These are phyloP conservation scores for Ephialtes manifestator DNA, from an alignment of 2,888 invertebrate species.

Conservation along the genomic window DNA sequence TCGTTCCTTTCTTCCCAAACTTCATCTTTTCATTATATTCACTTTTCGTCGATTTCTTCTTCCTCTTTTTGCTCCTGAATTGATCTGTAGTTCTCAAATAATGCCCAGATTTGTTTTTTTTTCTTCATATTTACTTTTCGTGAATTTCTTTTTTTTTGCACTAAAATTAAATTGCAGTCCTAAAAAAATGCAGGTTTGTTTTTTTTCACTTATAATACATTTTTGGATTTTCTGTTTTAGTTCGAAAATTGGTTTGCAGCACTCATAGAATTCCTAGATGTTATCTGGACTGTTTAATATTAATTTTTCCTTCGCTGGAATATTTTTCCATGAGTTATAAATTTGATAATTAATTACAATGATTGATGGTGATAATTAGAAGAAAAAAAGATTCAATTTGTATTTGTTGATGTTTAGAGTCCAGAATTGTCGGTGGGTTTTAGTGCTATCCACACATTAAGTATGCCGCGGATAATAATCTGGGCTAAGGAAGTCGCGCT, in stretches of 20 bases:
- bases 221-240: not conserved
- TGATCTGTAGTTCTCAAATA: no score
- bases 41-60: not conserved
- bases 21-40: not conserved
- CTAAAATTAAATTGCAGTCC: no score
- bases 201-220: not conserved
- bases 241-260: not conserved
- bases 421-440: not conserved
- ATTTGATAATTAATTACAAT: not conserved
- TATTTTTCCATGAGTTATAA: not conserved
- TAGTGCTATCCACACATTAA: not conserved
- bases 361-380: not conserved
- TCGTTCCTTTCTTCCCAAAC: no score
- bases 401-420: not conserved
- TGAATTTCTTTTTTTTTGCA: no score
- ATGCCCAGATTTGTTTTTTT: no score
- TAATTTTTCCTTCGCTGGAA: not conserved
- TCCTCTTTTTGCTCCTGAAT: not conserved
- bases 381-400: not conserved
- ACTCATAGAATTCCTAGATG: not conserved
- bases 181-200: no score
- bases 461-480: conserved; percentile 54
- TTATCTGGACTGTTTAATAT: not conserved
- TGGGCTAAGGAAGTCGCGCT: conserved; percentile 60
- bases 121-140: no score